Percentiles rank a stretch among this genome's conserved stretches.
phyloP scores from a whole-genome alignment of 2,113 vertebrate species.

The Gorsachius goisagi region DNA sequence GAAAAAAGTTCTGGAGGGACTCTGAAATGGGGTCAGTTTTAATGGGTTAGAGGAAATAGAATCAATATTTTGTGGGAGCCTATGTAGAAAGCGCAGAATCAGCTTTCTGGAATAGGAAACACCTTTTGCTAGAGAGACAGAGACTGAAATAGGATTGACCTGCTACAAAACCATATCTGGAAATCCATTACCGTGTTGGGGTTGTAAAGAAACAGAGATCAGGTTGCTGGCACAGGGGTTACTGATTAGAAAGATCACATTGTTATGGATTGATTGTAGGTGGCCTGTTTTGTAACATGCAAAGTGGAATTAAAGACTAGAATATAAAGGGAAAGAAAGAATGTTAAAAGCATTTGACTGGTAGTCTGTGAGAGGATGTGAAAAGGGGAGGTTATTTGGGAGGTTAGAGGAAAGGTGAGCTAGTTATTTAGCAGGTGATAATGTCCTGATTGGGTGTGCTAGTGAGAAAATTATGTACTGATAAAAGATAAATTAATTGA shows the following conservation, averaged over 20 bases:
- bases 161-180: neutral
- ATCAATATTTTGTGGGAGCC: neutral
- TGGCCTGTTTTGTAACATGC: neutral
- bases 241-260: neutral
- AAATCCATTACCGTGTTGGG: neutral
- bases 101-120: neutral
- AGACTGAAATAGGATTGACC: neutral
- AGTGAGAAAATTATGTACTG: neutral
- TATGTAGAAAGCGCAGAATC: neutral
- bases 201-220: neutral
- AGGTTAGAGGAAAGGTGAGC: neutral
- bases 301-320: neutral
- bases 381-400: neutral
- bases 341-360: neutral
- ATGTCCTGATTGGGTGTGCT: neutral
- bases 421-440: neutral
- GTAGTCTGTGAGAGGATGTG: neutral
- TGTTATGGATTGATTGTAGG: neutral
- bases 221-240: neutral
- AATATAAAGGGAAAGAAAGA: neutral
- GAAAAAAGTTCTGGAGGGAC: neutral
- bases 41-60: neutral
- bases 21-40: neutral
- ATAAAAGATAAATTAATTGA: neutral
- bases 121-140: neutral